Evolutionary conservation across 2,888 invertebrate species (phyloP), one percentile per base, ranked within the genome.

Genomic region (Acanthosepion esculentum): DNA sequence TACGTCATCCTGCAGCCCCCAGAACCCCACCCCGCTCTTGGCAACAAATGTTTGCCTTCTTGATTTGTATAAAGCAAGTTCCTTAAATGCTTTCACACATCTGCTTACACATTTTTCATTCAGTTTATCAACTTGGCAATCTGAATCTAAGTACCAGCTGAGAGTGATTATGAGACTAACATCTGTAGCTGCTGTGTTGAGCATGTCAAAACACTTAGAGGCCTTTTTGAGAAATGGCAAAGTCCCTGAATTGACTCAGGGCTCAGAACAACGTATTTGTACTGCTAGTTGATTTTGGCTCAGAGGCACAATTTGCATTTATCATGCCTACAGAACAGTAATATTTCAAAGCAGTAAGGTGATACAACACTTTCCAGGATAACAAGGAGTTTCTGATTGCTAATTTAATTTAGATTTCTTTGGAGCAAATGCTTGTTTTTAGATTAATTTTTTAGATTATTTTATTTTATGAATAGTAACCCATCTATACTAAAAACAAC

Each of bases 61-160:
- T n/a, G n/a, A n/a, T n/a, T 78, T n/a, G 78, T n/a, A 78, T 78
- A 78, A 78, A 78, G n/a, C n/a, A 78, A 78, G n/a, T n/a, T n/a
- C n/a, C 29, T n/a, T 78, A 78, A 78, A 78, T n/a, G 78, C 78
- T 78, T 78, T 78, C n/a, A 78, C 78, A 78, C 29, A 78, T 78
- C n/a, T 78, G 78, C 12, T 10, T 78, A 29, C 78, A 78, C 78
- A 78, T 78, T 78, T 78, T n/a, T 78, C 78, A 78, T 78, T n/a
- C n/a, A n/a, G n/a, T 78, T 78, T 78, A 78, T 78, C 78, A n/a
- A n/a, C 29, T n/a, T n/a, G 78, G n/a, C n/a, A n/a, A 78, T 78
- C 78, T 78, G 78, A 78, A n/a, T 78, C 12, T n/a, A 78, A 78
- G 78, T n/a, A n/a, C 78, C 78, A 78, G n/a, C 78, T n/a, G 18